A percentile compares a stretch with the other conserved stretches of the same genome.
These are phyloP conservation scores for Cephalotes varians DNA, from an alignment of 2,888 invertebrate species.

Conservation along the genomic window DNA sequence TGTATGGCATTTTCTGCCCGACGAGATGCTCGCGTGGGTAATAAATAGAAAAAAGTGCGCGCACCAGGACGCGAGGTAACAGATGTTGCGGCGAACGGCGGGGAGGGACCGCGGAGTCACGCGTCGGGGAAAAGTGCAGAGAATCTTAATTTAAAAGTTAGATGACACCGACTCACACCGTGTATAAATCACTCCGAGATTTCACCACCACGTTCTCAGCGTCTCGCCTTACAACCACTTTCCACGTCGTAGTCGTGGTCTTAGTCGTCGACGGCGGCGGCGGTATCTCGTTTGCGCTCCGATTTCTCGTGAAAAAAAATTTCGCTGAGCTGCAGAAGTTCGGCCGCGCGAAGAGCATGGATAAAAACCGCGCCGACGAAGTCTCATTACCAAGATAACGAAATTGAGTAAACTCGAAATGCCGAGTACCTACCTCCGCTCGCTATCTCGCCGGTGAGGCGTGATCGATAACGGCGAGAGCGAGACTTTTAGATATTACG, in stretches of 20 bases:
- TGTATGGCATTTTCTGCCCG: conserved; percentile 50
- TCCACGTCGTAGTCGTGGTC: conserved; percentile 2
- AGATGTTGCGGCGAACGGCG: conserved; percentile 34
- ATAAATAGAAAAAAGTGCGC: conserved; percentile 59
- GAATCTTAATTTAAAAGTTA: conserved; percentile 80
- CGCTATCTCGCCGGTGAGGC: conserved; percentile 22
- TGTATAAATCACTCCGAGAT: conserved; percentile 73
- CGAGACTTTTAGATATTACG: conserved; percentile 19
- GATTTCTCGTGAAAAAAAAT: conserved; percentile 41
- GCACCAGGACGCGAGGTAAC: not conserved
- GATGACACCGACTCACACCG: conserved; percentile 77
- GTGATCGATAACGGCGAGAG: conserved; percentile 44
- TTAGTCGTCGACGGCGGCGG: not conserved
- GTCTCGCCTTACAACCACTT: conserved; percentile 15
- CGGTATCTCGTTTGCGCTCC: conserved; percentile 58
- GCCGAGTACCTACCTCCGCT: conserved; percentile 8
- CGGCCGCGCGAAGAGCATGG: not conserved
- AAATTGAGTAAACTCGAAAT: conserved; percentile 46
- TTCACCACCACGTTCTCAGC: conserved; percentile 52
- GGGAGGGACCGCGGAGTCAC: not conserved
- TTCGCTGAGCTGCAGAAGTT: conserved; percentile 46
- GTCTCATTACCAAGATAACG: conserved; percentile 45
- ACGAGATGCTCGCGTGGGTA: conserved; percentile 24
- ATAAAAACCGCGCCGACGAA: conserved; percentile 30
- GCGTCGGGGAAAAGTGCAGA: conserved; percentile 37